Evolutionary conservation across 1,140 invertebrate genomes (phyloP).

Genomic region (Littorina saxatilis): DNA sequence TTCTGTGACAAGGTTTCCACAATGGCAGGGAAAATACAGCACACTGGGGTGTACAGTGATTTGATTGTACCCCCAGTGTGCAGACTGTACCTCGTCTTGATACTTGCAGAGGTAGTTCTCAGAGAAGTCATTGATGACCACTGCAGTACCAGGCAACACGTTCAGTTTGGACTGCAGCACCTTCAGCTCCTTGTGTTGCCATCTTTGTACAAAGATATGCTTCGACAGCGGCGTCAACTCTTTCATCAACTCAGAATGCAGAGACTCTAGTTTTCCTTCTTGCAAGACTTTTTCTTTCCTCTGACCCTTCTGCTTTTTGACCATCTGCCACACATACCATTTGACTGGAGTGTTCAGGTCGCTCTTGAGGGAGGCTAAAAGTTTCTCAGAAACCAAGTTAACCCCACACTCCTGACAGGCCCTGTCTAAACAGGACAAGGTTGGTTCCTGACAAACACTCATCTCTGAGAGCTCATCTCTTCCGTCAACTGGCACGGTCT

Average conservation of each 20-base stretch:
- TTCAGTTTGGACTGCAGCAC: neutral
- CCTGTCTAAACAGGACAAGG: neutral
- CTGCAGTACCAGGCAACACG: neutral
- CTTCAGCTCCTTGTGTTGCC: neutral
- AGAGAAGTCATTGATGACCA: constrained; percentile 27
- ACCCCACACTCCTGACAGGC: neutral
- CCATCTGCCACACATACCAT: constrained; percentile 17
- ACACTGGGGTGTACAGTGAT: constrained; percentile 36
- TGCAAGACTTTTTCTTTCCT: constrained; percentile 7
- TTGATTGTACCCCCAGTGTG: constrained; percentile 22
- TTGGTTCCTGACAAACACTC: neutral
- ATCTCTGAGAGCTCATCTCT: constrained; percentile 11
- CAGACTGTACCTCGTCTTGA: constrained; percentile 34
- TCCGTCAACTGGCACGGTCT: constrained; percentile 3
- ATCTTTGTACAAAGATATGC: neutral
- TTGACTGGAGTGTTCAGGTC: neutral
- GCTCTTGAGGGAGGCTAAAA: neutral
- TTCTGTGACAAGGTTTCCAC: neutral
- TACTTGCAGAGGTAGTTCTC: constrained; percentile 25
- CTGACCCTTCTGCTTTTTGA: neutral
- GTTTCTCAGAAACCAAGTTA: too few species aligned
- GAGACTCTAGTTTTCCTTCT: neutral
- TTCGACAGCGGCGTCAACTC: neutral
- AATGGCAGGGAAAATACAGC: constrained; percentile 18
- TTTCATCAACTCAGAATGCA: neutral